Base-by-base conservation (phyloP, 1,140 invertebrate species). In the Philotrypesis tridentata region DNA sequence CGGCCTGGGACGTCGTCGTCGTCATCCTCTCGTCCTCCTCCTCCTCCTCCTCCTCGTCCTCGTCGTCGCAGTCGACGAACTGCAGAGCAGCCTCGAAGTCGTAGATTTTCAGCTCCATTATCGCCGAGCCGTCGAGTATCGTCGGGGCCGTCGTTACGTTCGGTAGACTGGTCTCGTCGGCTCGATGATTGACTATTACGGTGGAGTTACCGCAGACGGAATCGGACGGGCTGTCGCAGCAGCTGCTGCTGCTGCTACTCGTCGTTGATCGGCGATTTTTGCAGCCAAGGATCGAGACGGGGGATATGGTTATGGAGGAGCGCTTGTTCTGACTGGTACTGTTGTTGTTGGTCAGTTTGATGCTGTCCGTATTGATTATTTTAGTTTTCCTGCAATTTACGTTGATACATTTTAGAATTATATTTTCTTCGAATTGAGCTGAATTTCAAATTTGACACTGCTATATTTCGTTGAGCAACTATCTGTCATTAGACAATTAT, bases 41-140 rank as follows among this genome's bases (percentile, higher is more conserved):
- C 21, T 60, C n/a, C n/a, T n/a, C n/a, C n/a, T n/a, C n/a, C n/a
- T n/a, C n/a, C n/a, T n/a, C 78, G 9, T 83, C 82, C 11, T 71
- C 75, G 2, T 29, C 80, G 68, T 33, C 82, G 21, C 79, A 79
- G n/a, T 85, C 87, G 17, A 78, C 83, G 9, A 84, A 85, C 84
- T 82, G 72, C 3, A 72, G 27, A 1, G 68, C 40, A 0, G 40
- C 37, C 5, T 79, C 65, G 43, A 72, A 75, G 6, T 79, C 77
- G 67, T 77, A 71, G 6, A 29, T 72, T 14, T 60, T 25, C n/a
- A 71, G 12, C 27, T 77, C 73, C 21, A 72, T 25, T 0, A 21
- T 71, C 63, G 65, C 67, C 29, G 60, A 11, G 75, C 31, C 82
- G 84, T 79, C 85, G 85, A 2, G 76, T 78, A 9, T 65, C 83